Conservation (phyloP, 1,140 invertebrate genomes). For the Pogonomyrmex californicus region DNA sequence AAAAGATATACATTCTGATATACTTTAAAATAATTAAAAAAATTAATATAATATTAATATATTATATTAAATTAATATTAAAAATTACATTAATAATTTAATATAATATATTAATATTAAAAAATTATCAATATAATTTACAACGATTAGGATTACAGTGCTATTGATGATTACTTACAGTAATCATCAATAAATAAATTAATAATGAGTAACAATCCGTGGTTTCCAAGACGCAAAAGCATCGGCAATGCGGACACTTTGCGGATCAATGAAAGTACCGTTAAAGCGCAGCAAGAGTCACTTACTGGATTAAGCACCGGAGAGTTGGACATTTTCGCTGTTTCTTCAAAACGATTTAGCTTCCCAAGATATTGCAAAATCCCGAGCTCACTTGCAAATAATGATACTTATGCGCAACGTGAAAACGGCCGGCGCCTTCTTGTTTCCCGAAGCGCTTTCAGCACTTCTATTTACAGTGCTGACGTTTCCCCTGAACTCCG, state of each 20-base stretch:
- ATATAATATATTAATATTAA: not conserved
- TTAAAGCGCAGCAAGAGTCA: not conserved
- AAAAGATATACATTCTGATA: not conserved
- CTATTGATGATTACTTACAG: too few species aligned
- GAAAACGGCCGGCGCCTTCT: slow-evolving; percentile 29
- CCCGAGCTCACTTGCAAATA: not conserved
- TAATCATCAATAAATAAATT: not conserved
- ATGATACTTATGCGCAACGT: slow-evolving; percentile 38
- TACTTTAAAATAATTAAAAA: not conserved
- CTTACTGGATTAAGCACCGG: slow-evolving; percentile 77
- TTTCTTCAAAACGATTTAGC: not conserved
- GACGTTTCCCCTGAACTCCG: slow-evolving; percentile 65
- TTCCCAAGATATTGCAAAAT: not conserved
- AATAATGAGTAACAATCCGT: not conserved
- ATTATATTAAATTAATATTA: not conserved
- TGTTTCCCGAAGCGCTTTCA: slow-evolving; percentile 43
- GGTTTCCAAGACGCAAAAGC: not conserved
- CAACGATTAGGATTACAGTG: not conserved
- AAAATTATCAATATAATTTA: not conserved
- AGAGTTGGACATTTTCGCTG: slow-evolving; percentile 65
- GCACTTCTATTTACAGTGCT: slow-evolving; percentile 80
- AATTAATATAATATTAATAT: not conserved
- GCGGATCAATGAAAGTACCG: slow-evolving; percentile 55
- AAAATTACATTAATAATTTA: not conserved
- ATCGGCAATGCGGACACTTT: slow-evolving; percentile 38